Conservation (phyloP, 2,113 vertebrate species). For the Malurus elegans region DNA sequence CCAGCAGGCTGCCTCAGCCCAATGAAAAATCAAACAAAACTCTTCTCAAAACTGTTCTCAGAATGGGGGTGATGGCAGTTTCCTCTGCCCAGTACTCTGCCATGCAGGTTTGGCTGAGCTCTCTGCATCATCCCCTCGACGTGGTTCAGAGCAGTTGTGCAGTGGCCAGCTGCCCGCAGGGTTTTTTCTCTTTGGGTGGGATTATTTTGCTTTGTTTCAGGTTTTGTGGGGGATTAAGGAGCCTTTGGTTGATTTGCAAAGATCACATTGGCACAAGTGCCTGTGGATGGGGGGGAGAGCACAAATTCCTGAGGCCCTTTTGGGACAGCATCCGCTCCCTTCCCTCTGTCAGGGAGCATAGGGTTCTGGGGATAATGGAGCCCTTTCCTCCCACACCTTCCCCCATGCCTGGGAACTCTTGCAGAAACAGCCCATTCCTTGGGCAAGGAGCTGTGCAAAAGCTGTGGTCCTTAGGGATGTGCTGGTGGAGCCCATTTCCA, state of each 20-base stretch:
- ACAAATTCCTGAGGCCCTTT: accelerated
- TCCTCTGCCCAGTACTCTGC: background rate
- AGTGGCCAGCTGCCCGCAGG: background rate
- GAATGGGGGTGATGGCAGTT: background rate
- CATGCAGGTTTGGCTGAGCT: background rate
- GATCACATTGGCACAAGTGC: background rate
- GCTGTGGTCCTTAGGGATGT: background rate
- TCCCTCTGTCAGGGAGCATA: background rate
- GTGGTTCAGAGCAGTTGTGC: background rate
- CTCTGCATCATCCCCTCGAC: background rate
- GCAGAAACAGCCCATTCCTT: background rate
- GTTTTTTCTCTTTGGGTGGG: background rate
- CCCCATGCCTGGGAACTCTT: background rate
- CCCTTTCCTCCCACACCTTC: background rate
- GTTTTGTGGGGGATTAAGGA: accelerated
- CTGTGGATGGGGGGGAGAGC: background rate
- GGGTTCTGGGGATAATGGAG: background rate
- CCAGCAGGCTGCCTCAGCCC: background rate
- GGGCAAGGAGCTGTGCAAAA: background rate
- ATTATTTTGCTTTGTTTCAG: background rate
- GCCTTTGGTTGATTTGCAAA: background rate
- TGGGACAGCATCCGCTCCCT: background rate
- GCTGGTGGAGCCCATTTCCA: background rate
- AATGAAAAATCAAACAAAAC: background rate
- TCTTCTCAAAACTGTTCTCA: background rate